Conservation (phyloP, 2,113 vertebrate species). For the Nothobranchius furzeri region DNA sequence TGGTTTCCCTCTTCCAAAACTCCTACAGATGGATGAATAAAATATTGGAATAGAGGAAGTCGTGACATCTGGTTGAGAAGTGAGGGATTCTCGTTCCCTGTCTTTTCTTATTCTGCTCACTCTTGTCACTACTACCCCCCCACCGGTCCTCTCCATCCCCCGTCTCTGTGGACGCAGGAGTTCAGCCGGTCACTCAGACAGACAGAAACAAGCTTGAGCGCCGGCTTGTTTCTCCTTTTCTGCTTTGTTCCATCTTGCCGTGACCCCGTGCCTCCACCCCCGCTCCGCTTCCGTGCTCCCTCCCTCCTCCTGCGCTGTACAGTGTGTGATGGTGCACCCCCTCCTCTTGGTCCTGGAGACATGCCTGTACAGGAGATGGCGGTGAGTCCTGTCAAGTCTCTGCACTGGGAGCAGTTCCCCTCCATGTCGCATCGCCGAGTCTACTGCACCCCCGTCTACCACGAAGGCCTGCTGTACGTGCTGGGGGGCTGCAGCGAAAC, state of each 20-base stretch:
- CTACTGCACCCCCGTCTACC: conserved; percentile 87
- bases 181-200: conserved; percentile 28
- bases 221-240: conserved; percentile 24
- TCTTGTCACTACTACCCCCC: background rate
- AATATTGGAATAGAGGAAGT: conserved; percentile 59
- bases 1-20: conserved; percentile 41
- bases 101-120: conserved; percentile 15
- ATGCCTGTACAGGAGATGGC: conserved; percentile 85
- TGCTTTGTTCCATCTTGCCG: conserved; percentile 8
- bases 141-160: background rate
- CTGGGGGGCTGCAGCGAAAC: conserved; percentile 90
- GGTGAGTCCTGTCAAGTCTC: conserved; percentile 81
- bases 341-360: conserved; percentile 64
- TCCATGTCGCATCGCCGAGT: conserved; percentile 90
- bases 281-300: background rate
- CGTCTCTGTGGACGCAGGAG: conserved; percentile 14
- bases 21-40: conserved; percentile 67
- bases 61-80: conserved; percentile 53
- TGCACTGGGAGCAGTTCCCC: conserved; percentile 90
- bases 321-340: conserved; percentile 64
- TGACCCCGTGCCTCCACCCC: background rate
- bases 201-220: conserved; percentile 31
- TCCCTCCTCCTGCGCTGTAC: conserved; percentile 22
- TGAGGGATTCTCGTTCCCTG: conserved; percentile 26
- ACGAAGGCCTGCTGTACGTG: conserved; percentile 89